Conservation (phyloP, 2,797 vertebrate species). For the Vespertilio murinus region DNA sequence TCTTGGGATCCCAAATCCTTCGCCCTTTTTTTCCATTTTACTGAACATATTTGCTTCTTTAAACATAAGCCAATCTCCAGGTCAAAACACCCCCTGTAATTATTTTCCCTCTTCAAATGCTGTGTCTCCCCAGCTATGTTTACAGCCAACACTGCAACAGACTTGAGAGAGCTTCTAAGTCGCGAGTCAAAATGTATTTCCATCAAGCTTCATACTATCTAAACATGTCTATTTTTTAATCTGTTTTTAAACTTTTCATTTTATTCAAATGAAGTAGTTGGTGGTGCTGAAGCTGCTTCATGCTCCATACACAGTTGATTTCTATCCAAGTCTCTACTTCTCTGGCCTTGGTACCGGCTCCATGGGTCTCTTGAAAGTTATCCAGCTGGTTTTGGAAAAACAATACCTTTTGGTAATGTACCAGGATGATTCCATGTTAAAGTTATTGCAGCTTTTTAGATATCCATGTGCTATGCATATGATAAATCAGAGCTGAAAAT, state of each 20-base stretch:
- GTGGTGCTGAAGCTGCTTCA: conserved; percentile 22
- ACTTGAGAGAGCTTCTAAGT: not conserved
- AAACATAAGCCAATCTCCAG: not conserved
- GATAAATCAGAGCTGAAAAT: conserved; percentile 10
- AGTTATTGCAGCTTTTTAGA: conserved; percentile 77
- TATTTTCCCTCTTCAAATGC: not conserved
- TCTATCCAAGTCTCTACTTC: conserved; percentile 44
- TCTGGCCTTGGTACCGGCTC: conserved; percentile 46
- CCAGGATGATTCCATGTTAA: conserved; percentile 79
- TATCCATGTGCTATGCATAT: conserved; percentile 24
- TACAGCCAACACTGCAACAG: not conserved
- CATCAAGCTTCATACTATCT: not conserved
- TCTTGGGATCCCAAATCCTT: not conserved
- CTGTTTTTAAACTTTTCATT: conserved; percentile 38
- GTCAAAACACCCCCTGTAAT: not conserved
- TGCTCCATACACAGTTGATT: conserved; percentile 22
- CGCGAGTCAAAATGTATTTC: conserved; percentile 41
- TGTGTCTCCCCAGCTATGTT: not conserved
- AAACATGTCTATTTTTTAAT: not conserved
- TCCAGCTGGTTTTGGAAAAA: conserved; percentile 71
- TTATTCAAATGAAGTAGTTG: conserved; percentile 57
- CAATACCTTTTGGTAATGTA: conserved; percentile 71
- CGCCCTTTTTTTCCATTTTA: not conserved
- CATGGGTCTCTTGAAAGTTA: conserved; percentile 61
- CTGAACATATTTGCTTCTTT: not conserved